Evolutionary conservation across 2,888 invertebrate species (phyloP), one percentile per base, ranked within the genome.

Genomic region (Teleogryllus oceanicus): DNA sequence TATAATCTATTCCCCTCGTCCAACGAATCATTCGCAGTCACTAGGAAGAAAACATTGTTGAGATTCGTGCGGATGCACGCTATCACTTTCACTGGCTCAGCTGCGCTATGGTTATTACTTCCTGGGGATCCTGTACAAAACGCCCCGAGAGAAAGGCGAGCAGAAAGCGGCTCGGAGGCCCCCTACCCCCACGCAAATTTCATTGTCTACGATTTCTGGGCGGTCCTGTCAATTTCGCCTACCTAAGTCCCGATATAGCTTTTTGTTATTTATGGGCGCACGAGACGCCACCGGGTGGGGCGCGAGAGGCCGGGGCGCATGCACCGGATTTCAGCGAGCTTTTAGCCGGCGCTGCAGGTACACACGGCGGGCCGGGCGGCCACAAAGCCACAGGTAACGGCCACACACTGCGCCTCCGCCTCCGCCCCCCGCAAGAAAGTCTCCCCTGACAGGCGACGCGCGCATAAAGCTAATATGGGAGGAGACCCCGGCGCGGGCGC

Each of bases 321-420:
- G 37, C 37, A 37, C n/a, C 62, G 62, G 62, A 62, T 62, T 62
- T 62, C 62, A n/a, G 13, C 10, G 62, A 8, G 62, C 62, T 62
- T 62, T 62, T 62, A 62, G 12, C 13, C 62, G 62, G 8, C 13
- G 62, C 13, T 62, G 37, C 37, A 37, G 37, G 37, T 10, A 37
- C 37, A 37, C 37, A 13, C 16, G 4, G 16, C 62, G 16, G 62
- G 13, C 62, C 62, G n/a, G 62, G 62, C n/a, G 62, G 13, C n/a
- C 62, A n/a, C 62, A 18, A n/a, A 62, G 62, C 62, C 62, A 62
- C 62, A 62, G 62, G 62, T 62, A 62, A 62, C 62, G 62, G n/a
- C 62, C 62, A 37, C 37, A 37, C 37, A 37, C 37, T 37, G 37
- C 37, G 37, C 37, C 37, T 10, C 37, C 37, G 37, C 37, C 37